Percentiles rank a stretch among this genome's conserved stretches.
Conservation (phyloP, 2,888 invertebrate species). For the Drosophila flavopinicola region DNA sequence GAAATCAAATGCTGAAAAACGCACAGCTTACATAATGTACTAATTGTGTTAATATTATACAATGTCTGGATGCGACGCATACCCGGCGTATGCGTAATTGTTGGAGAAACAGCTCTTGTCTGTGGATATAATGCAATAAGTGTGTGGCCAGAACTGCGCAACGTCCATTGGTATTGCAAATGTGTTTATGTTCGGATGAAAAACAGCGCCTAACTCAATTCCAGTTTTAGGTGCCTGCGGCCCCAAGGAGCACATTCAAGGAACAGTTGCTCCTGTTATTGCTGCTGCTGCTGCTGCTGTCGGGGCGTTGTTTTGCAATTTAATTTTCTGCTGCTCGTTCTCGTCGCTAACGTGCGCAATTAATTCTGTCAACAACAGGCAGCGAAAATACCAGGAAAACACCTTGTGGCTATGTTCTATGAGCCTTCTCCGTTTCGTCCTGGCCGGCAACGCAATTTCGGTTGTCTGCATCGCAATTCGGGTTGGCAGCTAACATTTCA, state of each 20-base stretch:
- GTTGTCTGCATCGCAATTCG: conserved; percentile 15
- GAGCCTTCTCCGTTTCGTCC: neutral
- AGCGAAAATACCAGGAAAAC: conserved; percentile 14
- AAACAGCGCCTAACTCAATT: conserved; percentile 51
- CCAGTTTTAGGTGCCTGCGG: conserved; percentile 28
- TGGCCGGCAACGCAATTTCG: conserved; percentile 11
- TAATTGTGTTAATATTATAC: no score
- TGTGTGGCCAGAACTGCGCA: conserved; percentile 43
- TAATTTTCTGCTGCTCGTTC: conserved; percentile 50
- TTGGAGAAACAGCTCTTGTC: conserved; percentile 22
- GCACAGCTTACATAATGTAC: no score
- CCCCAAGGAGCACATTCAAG: conserved; percentile 19
- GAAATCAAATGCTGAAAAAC: no score
- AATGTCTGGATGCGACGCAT: no score
- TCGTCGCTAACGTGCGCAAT: conserved; percentile 67
- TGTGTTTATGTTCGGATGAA: conserved; percentile 43
- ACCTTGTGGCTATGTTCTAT: conserved; percentile 36
- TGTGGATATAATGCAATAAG: conserved; percentile 48
- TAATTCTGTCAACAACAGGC: conserved; percentile 72
- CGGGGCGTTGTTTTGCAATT: conserved; percentile 56
- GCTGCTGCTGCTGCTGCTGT: neutral
- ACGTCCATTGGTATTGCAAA: conserved; percentile 44
- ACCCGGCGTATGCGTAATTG: conserved; percentile 31
- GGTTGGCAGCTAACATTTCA: conserved; percentile 13
- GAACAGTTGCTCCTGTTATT: neutral